A percentile compares a stretch with the other conserved stretches of the same genome.
phyloP scores from a whole-genome alignment of 2,113 vertebrate genomes.

The Clarias magur region DNA sequence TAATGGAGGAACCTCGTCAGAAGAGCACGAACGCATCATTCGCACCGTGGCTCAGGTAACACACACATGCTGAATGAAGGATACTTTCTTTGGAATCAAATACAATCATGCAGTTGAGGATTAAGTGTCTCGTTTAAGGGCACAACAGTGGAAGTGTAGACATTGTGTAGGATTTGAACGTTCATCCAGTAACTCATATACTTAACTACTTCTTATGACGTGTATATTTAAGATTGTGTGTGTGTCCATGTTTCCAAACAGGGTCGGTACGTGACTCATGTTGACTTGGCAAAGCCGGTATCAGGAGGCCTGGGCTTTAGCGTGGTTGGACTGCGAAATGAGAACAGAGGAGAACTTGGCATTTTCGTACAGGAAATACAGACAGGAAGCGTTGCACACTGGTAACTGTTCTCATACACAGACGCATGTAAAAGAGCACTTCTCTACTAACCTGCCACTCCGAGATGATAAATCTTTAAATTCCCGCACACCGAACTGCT shows the following conservation, averaged over 20 bases:
- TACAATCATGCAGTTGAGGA: too few relatives aligned
- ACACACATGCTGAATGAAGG: neutral
- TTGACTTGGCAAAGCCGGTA: slow-evolving; percentile 77
- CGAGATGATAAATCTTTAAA: slow-evolving; percentile 7
- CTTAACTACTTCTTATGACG: neutral
- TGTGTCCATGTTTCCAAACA: slow-evolving; percentile 54
- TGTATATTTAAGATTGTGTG: neutral
- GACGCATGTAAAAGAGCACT: neutral
- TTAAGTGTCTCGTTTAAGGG: neutral
- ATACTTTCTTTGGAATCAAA: neutral
- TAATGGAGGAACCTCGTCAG: slow-evolving; percentile 74
- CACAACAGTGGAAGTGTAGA: too few relatives aligned
- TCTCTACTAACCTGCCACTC: neutral
- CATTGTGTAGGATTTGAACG: neutral
- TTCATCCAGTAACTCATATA: neutral
- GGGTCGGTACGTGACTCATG: slow-evolving; percentile 78
- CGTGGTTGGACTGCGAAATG: slow-evolving; percentile 81
- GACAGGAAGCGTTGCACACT: slow-evolving; percentile 77
- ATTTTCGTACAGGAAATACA: slow-evolving; percentile 87
- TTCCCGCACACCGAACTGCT: neutral
- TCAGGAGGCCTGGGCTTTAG: slow-evolving; percentile 80
- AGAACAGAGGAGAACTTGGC: slow-evolving; percentile 80
- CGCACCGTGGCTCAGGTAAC: slow-evolving; percentile 90
- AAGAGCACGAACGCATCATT: slow-evolving; percentile 84
- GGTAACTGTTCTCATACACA: slow-evolving; percentile 64